Evolutionary conservation across 2,113 vertebrate species (phyloP).

Genomic region (Callocephalon fimbriatum): DNA sequence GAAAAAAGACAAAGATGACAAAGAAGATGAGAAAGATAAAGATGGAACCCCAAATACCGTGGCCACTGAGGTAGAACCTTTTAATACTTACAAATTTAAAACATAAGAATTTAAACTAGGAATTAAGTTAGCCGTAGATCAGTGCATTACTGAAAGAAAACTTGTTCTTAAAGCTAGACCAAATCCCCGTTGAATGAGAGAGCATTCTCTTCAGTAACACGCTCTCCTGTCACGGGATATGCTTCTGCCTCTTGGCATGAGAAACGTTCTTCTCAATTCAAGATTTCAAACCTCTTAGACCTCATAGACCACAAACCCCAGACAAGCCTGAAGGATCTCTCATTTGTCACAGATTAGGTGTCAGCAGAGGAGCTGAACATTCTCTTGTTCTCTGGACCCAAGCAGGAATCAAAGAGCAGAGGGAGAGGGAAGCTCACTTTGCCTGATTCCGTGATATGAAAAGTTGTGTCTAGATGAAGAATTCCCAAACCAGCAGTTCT

Average conservation of each 20-base stretch:
- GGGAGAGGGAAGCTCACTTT: background rate
- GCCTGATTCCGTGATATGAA: background rate
- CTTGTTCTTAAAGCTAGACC: background rate
- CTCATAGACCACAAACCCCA: background rate
- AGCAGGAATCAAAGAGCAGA: background rate
- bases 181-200: background rate
- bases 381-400: background rate
- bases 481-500: background rate
- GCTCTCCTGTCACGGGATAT: background rate
- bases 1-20: constrained; percentile 96
- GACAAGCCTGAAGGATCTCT: background rate
- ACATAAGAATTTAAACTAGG: background rate
- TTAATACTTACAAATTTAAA: background rate
- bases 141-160: background rate
- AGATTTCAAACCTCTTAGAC: background rate
- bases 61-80: constrained; percentile 39
- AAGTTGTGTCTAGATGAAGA: background rate
- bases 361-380: background rate
- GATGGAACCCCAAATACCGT: constrained; percentile 83
- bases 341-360: background rate
- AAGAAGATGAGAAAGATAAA: constrained; percentile 95
- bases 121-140: background rate
- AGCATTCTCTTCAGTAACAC: background rate
- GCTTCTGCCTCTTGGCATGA: background rate
- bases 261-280: background rate